Base-by-base conservation (phyloP, 1,140 invertebrate genomes). In the Proctacanthus coquilletti region DNA sequence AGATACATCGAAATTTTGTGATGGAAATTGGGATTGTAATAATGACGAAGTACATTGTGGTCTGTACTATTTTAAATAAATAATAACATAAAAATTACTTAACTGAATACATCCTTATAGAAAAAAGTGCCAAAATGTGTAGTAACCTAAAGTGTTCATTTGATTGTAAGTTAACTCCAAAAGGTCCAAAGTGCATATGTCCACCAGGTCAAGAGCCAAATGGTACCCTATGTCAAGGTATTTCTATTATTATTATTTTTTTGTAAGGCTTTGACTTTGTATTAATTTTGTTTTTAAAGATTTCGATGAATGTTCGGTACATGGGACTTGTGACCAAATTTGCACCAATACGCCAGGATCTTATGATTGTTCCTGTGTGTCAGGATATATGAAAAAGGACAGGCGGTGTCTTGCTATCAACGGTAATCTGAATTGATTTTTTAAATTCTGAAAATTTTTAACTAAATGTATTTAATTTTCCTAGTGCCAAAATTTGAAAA, bases 1-100 rank as follows among this genome's bases (percentile, higher is more conserved):
- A 42, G 77, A 80, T 39, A 64, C 66, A 27, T 74, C 69, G 15
- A 86, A 81, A 74, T 68, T 77, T 30, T 88, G 84, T 63, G 84
- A 88, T 61, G 76, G 75, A 20, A 73, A 75, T 43, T 58, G 70
- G 38, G 83, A 88, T 62, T 88, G 84, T 65, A 74, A 75, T 27
- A 66, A 69, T 36, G 64, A 67, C 42, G 63, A 68, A 36, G 65
- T 70, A 47, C 62, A 69, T 45, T 58, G 64, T 54, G 52, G 36
- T 71, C 62, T 38, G 46, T 53, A 34, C 48, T 56, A 42, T 49
- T 51, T 31, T n/a, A n/a, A n/a, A n/a, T n/a, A n/a, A n/a, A n/a
- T n/a, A n/a, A n/a, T n/a, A n/a, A 51, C 46, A 8, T 43, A 51
- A 31, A 35, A 43, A 18, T 56, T 51, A 13, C 5, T 14, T n/a